These are phyloP conservation scores for Acanthococcus lagerstroemiae DNA, from an alignment of 2,888 invertebrate species.

Conservation along the genomic window DNA sequence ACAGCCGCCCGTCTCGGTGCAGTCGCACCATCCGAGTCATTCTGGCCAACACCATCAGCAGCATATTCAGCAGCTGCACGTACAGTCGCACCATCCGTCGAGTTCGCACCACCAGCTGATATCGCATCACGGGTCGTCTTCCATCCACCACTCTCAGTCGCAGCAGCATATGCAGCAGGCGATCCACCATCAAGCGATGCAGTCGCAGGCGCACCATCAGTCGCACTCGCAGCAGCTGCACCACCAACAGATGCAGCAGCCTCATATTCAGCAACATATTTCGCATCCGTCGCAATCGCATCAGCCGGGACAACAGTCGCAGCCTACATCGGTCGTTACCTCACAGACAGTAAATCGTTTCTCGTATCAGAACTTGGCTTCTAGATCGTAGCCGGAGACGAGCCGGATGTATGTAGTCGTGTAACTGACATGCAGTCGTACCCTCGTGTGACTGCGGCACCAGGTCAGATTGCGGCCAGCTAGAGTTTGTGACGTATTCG, in stretches of 20 bases:
- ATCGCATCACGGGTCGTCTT: conserved; percentile 9
- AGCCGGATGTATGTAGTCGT: no score
- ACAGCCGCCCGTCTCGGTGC: conserved; percentile 7
- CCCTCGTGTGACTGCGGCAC: no score
- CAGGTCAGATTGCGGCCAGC: no score
- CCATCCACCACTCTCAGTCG: not conserved
- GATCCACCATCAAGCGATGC: not conserved
- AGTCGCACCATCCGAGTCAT: conserved; percentile 9
- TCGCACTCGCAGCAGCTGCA: not conserved
- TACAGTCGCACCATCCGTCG: conserved; percentile 15
- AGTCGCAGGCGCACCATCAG: not conserved
- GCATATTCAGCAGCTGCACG: conserved; percentile 14
- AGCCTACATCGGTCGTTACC: conserved; percentile 16
- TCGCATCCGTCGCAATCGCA: conserved; percentile 5
- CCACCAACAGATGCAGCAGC: conserved; percentile 7
- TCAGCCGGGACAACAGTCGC: not conserved
- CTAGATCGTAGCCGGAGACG: no score
- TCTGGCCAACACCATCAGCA: conserved; percentile 3
- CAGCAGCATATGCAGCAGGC: conserved; percentile 5
- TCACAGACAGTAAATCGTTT: conserved; percentile 11
- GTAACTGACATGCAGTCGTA: no score
- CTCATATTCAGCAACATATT: conserved; percentile 20
- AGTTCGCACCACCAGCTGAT: conserved; percentile 13
- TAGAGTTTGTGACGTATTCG: no score
- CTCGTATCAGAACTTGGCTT: no score